These are phyloP conservation scores for Sander lucioperca DNA, from an alignment of 2,113 vertebrate genomes.

Conservation along the genomic window DNA sequence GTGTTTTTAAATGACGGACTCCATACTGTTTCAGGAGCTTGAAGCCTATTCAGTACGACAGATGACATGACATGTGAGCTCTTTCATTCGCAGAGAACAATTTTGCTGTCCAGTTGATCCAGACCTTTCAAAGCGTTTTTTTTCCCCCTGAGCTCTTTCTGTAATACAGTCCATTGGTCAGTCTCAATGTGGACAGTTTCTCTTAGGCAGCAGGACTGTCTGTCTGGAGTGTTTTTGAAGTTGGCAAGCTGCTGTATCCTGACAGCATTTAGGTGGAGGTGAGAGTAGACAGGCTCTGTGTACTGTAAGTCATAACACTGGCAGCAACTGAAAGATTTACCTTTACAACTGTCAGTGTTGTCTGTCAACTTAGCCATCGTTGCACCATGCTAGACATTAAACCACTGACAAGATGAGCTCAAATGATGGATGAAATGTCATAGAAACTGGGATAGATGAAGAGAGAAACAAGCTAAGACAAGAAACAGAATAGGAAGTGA, in stretches of 20 bases:
- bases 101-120: conserved; percentile 33
- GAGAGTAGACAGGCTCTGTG: conserved; percentile 35
- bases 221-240: conserved; percentile 6
- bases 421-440: conserved; percentile 15
- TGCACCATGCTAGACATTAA: conserved; percentile 20
- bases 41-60: conserved; percentile 10
- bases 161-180: conserved; percentile 23
- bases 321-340: conserved; percentile 47
- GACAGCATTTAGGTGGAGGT: conserved; percentile 39
- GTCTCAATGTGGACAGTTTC: not conserved
- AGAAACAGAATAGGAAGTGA: not conserved
- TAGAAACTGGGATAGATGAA: not conserved
- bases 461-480: not conserved
- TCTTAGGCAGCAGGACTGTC: conserved; percentile 15
- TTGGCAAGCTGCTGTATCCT: conserved; percentile 30
- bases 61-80: conserved; percentile 18
- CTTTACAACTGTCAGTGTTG: conserved; percentile 21
- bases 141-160: not conserved
- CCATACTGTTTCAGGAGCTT: conserved; percentile 19
- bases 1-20: conserved; percentile 47
- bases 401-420: conserved; percentile 16
- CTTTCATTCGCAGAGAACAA: conserved; percentile 31
- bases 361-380: conserved; percentile 19
- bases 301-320: conserved; percentile 41
- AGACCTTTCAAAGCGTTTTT: conserved; percentile 20